Evolutionary conservation across 2,113 vertebrate species (phyloP), one percentile per base, ranked within the genome.

Genomic region (Apaloderma vittatum): DNA sequence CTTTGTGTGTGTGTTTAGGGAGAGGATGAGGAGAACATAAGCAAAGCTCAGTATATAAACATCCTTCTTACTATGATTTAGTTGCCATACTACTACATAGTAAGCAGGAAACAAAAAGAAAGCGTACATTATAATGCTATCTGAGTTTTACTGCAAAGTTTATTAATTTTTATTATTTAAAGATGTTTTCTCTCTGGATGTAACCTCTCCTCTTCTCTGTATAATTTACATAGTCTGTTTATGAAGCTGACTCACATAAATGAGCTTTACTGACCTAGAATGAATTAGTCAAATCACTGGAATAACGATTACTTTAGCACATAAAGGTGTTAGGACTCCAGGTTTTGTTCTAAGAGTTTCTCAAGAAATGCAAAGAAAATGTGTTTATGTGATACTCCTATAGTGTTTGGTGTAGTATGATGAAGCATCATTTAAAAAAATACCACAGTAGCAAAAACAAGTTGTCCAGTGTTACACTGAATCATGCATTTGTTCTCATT

Each of bases 391-490:
- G 36, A 70, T 80, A 62, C 20, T 8, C 9, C 30, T 74, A 1
- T 37, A 59, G 24, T 1, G 0, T 43, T 88, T 66, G 22, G 7
- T 55, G 4, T 63, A 61, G 19, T 79, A 54, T 76, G 21, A 10
- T 59, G 40, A 81, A 86, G 11, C 22, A 46, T 32, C 9, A 8
- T 78, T 68, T 68, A 6, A 68, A 57, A 63, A 83, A 68, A 61
- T 9, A 40, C 15, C 6, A 15, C 2, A 0, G 45, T 67, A 48
- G 52, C 30, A 62, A 34, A 78, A 58, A 27, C 1, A 9, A 43
- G 24, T 51, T 88, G 30, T 80, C 72, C 30, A 10, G 8, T 55
- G 23, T 51, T 77, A 46, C 70, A 70, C 21, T 59, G 80, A 81
- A 66, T 70, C 58, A 27, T 16, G 20, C 0, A 0, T 79, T 29